phyloP scores from a whole-genome alignment of 1,140 invertebrate genomes.

The Zaprionus taronus region DNA sequence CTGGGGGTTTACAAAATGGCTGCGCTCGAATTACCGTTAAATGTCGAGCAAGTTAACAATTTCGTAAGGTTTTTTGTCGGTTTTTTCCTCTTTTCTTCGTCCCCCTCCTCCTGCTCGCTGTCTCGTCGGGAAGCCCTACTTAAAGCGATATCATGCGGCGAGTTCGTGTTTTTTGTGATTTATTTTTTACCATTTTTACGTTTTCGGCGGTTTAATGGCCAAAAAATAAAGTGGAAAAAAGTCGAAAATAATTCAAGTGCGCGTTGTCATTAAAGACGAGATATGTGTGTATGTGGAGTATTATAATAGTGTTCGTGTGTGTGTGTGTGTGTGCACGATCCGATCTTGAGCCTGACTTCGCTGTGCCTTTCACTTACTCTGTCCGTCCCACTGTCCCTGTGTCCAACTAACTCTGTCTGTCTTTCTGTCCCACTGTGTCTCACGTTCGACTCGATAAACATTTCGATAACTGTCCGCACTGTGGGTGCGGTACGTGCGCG shows the following conservation, averaged over 20 bases:
- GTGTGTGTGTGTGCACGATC: not conserved
- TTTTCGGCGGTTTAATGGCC: constrained; percentile 15
- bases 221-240: constrained; percentile 32
- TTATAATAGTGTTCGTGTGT: not conserved
- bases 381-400: constrained; percentile 36
- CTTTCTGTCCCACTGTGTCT: constrained; percentile 35
- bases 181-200: not conserved
- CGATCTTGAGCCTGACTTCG: constrained; percentile 18
- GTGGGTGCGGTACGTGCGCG: constrained; percentile 54
- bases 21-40: constrained; percentile 1
- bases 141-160: constrained; percentile 57
- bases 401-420: not conserved
- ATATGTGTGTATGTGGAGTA: not conserved
- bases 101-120: constrained; percentile 6
- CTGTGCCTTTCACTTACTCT: constrained; percentile 1
- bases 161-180: constrained; percentile 44
- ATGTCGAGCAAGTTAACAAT: constrained; percentile 1
- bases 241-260: constrained; percentile 67
- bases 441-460: constrained; percentile 38
- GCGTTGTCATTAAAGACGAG: constrained; percentile 62
- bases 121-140: constrained; percentile 4
- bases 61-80: not conserved
- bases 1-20: not conserved
- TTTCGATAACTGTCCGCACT: constrained; percentile 28
- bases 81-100: not conserved